A percentile compares a stretch with the other conserved stretches of the same genome.
phyloP scores from a whole-genome alignment of 2,113 vertebrate species.

The Perca flavescens region DNA sequence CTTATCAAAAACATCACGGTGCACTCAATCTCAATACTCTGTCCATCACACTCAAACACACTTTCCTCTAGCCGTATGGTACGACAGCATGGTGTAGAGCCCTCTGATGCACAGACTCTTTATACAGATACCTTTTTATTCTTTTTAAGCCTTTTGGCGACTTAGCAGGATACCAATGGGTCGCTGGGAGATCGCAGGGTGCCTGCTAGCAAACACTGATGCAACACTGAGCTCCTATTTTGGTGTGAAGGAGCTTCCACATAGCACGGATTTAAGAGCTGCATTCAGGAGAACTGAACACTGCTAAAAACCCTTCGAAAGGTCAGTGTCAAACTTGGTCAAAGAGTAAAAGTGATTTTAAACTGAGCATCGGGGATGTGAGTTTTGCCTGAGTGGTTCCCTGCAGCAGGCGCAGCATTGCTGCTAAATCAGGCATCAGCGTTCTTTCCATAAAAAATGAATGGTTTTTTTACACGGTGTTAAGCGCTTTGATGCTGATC shows the following conservation, averaged over 20 bases:
- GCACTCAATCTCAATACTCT: neutral
- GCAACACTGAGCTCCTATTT: neutral
- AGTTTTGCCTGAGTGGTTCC: neutral
- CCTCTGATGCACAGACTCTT: neutral
- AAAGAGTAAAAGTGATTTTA: neutral
- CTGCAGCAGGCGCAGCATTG: neutral
- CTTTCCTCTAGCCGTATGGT: neutral
- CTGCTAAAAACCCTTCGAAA: neutral
- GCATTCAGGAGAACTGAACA: neutral
- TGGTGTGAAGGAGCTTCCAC: neutral
- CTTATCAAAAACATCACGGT: neutral
- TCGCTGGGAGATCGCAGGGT: neutral
- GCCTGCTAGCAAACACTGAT: conserved; percentile 15
- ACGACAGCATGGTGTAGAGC: neutral
- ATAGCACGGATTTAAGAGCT: neutral
- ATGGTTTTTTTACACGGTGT: conserved; percentile 6
- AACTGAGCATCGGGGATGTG: neutral
- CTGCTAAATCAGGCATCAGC: conserved; percentile 2
- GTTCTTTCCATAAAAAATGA: conserved; percentile 9
- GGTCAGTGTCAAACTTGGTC: neutral
- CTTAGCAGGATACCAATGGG: neutral
- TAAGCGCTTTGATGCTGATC: conserved; percentile 36
- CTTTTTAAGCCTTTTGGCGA: neutral
- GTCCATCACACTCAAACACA: neutral
- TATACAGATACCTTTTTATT: neutral